Evolutionary conservation across 2,888 invertebrate genomes (phyloP).

Genomic region (Limnephilus marmoratus): DNA sequence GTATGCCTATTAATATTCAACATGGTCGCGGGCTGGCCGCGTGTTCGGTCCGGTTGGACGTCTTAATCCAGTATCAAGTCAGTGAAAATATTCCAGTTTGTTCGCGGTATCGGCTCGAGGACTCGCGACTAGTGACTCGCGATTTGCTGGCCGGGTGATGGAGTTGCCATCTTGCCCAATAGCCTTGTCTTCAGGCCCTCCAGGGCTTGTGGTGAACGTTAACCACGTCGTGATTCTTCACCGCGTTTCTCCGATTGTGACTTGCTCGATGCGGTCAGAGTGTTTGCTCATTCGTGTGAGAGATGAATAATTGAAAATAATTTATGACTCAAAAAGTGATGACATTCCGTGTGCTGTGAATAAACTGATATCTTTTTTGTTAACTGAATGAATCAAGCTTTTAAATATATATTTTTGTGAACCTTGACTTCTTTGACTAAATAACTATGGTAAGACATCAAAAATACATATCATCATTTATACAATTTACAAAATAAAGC

Average conservation of each 20-base stretch:
- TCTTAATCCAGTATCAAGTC: conserved; percentile 65
- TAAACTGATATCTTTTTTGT: neutral
- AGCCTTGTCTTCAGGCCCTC: neutral
- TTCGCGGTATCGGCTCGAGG: conserved; percentile 47
- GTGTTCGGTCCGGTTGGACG: conserved; percentile 57
- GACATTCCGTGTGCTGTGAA: conserved; percentile 41
- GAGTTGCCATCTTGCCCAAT: conserved; percentile 7
- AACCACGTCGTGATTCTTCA: neutral
- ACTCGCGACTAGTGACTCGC: neutral
- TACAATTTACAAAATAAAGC: too few species aligned
- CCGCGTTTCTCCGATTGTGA: conserved; percentile 33
- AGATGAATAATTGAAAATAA: conserved; percentile 39
- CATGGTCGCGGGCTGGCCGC: conserved; percentile 65
- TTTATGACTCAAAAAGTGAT: conserved; percentile 42
- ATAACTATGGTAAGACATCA: neutral
- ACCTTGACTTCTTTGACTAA: neutral
- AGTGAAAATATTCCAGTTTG: conserved; percentile 61
- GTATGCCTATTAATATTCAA: conserved; percentile 66
- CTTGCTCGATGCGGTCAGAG: conserved; percentile 27
- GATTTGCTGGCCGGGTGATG: neutral
- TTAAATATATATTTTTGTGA: neutral
- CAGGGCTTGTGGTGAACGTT: conserved; percentile 40
- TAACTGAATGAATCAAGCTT: neutral
- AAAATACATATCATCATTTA: neutral
- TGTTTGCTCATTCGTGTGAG: conserved; percentile 33